Evolutionary conservation across 2,888 invertebrate species (phyloP), one percentile per base, ranked within the genome.

Genomic region (Camptogramma bilineatum): DNA sequence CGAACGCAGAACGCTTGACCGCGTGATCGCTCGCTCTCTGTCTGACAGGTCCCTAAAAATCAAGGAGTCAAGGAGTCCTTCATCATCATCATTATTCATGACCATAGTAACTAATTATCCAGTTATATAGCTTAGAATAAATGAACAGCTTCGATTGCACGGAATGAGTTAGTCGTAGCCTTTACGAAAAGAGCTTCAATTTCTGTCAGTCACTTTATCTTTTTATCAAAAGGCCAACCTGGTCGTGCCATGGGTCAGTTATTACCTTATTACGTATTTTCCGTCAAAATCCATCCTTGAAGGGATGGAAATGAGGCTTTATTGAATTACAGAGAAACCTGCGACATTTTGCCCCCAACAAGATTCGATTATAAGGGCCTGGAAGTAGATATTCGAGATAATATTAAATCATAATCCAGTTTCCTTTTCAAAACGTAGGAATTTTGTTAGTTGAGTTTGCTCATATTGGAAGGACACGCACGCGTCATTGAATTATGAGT

Each of bases 351-450:
- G 17, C 50, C 21, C 16, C 50, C 21, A 61, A 56, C 34, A 10
- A n/a, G 39, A 64, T 61, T 61, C 57, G 47, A 65, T 65, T 61
- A 57, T 46, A 47, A 57, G 56, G 53, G 34, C n/a, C 55, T 56
- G 55, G 21, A 56, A 52, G 21, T 56, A n/a, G n/a, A n/a, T n/a
- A 56, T 60, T 61, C 44, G 52, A 46, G 46, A 64, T 59, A 34
- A 21, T 52, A 65, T 65, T 50, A 48, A 50, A 65, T 64, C 46
- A 55, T 44, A 65, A 63, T 46, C 57, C 50, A 57, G 46, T 65
- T 57, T 53, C 48, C 60, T 60, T 47, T 52, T 60, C 28, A 60
- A 48, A 51, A 53, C 4, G 19, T n/a, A 53, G 50, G 28, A 55
- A 51, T 59, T 54, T 48, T n/a, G 8, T 51, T 19, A 44, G 50